These are phyloP conservation scores for Syngnathus acus DNA, from an alignment of 2,797 vertebrate species.

Conservation along the genomic window DNA sequence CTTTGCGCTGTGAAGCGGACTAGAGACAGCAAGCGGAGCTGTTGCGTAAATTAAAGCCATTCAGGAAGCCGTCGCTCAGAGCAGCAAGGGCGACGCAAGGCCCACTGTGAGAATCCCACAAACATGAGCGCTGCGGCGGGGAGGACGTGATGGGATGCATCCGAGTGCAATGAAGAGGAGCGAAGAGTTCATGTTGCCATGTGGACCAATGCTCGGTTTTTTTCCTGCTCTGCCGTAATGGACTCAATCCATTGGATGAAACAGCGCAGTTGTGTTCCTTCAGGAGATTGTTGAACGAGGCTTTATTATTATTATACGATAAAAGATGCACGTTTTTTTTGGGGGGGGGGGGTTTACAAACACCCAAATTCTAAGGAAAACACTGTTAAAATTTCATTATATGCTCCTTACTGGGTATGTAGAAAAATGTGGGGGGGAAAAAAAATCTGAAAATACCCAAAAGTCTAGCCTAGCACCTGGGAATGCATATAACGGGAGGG, in stretches of 20 bases:
- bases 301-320: neutral
- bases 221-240: neutral
- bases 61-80: slow-evolving; percentile 59
- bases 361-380: too few species aligned
- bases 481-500: too few species aligned
- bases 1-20: slow-evolving; percentile 29
- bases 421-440: too few species aligned
- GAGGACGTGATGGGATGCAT: slow-evolving; percentile 44
- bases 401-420: too few species aligned
- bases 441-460: too few species aligned
- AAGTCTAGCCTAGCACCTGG: too few species aligned
- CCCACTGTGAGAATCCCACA: slow-evolving; percentile 46
- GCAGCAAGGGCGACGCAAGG: slow-evolving; percentile 35
- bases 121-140: slow-evolving; percentile 38
- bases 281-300: neutral
- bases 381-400: too few species aligned
- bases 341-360: too few species aligned
- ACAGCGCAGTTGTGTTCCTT: neutral
- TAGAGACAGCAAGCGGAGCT: slow-evolving; percentile 31
- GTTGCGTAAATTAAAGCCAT: slow-evolving; percentile 61
- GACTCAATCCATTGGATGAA: slow-evolving; percentile 17
- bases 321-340: too few species aligned
- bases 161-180: slow-evolving; percentile 39
- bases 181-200: slow-evolving; percentile 10
- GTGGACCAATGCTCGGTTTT: slow-evolving; percentile 6